Percentiles rank a stretch among this genome's conserved stretches.
Evolutionary conservation across 2,113 vertebrate genomes (phyloP).

Genomic region (Rousettus leschenaultii): DNA sequence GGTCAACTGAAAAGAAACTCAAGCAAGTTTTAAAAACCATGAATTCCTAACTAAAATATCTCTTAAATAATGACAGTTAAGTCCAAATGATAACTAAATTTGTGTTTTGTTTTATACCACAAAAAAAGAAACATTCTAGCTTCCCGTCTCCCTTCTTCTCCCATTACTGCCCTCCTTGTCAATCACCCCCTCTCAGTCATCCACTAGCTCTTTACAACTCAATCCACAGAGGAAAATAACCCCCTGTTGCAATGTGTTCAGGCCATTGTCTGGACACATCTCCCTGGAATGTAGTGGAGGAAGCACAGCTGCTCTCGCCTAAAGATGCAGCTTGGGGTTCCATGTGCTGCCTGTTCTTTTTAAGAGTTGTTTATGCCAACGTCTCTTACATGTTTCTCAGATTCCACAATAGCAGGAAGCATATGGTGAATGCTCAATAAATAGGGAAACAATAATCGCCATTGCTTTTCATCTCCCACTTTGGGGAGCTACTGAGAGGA

Average conservation of each 20-base stretch:
- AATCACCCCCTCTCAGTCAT: background rate
- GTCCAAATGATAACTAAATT: slow-evolving; percentile 6
- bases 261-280: background rate
- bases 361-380: slow-evolving; percentile 36
- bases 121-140: background rate
- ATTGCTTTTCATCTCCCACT: slow-evolving; percentile 40
- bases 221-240: background rate
- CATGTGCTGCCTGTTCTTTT: background rate
- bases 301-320: background rate
- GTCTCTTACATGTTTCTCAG: background rate
- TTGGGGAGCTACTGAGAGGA: slow-evolving; percentile 4
- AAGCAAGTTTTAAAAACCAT: background rate
- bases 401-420: background rate
- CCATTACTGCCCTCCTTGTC: background rate
- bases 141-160: background rate
- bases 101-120: background rate
- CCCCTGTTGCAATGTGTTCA: background rate
- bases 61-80: background rate
- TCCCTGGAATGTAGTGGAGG: background rate
- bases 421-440: slow-evolving; percentile 13
- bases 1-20: slow-evolving; percentile 1
- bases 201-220: background rate
- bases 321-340: background rate
- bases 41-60: background rate
- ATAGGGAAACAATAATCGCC: background rate